Evolutionary conservation across 2,888 invertebrate species (phyloP), one percentile per base, ranked within the genome.

Genomic region (Chrysopilus asiliformis): DNA sequence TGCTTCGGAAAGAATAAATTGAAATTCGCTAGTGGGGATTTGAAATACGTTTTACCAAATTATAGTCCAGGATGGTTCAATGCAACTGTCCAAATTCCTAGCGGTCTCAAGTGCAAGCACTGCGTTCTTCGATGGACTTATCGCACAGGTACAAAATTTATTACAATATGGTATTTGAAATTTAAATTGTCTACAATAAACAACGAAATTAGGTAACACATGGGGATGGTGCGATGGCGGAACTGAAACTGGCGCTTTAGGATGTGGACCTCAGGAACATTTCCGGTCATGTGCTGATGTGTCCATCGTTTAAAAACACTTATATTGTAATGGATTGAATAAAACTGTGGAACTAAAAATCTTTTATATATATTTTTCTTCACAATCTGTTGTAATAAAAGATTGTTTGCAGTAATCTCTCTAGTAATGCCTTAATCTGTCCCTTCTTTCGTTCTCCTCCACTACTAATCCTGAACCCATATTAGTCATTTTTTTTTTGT

Each of bases 91-190:
- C 22, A 48, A 13, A 52, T 71, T 9, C 72, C 73, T 0, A 15
- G 47, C 3, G 55, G 52, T 3, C 34, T 71, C 10, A 60, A 49
- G 12, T 72, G 72, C 47, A 43, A 63, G 0, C 68, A 67, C 28
- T 72, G 72, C 45, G 67, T 70, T 2, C 48, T 74, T 3, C 65
- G 70, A 38, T 73, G 72, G 73, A 64, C 64, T 22, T 73, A 70
- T 43, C 50, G 50, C 2, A 55, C 61, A 14, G 22, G 22, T 22
- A 22, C 7, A 22, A 22, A 7, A 22, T 22, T 22, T 22, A 22
- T 22, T 22, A 8, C 10, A 8, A 22, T 8, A 22, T 22, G 22
- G 10, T 22, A 8, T 22, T 22, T 10, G n/a, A n/a, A n/a, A n/a
- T n/a, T 22, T 7, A 22, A 22, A 22, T 22, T 22, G 10, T 22